Evolutionary conservation across 2,888 invertebrate genomes (phyloP), one percentile per base, ranked within the genome.

Genomic region (Watsonalla cultraria): DNA sequence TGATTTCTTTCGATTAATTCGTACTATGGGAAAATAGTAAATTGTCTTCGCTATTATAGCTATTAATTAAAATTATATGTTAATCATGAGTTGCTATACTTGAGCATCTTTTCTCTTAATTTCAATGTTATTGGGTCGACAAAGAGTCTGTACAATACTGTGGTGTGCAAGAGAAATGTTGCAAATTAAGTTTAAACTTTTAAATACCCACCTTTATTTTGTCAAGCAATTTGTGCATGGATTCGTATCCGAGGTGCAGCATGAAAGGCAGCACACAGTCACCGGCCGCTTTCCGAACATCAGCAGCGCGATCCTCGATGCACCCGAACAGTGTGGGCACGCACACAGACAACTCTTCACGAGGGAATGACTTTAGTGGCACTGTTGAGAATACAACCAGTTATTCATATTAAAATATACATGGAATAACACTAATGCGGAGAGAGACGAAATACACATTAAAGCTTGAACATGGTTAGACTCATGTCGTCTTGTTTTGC

Each of bases 231-330:
- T 94, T 94, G 54, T 92, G 88, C 95, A 97, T 96, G 8, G 91
- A 70, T 51, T 96, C 96, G 71, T 95, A 98, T 0, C 98, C 96
- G 7, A 97, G 90, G 78, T 98, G 98, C 61, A 98, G 94, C 98
- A 98, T 98, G 68, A 97, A 94, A 5, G 98, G 98, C 47, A 98
- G 86, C 45, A 98, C 94, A 46, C 97, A 96, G 76, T 98, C 98
- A 53, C 95, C 95, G 0, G 98, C 95, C 71, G 95, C 96, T 78
- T 97, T 97, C 9, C 98, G 92, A 5, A 99, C 98, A 64, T 98
- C 98, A 0, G 94, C 95, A 75, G 95, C 97, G 54, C 99, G 93
- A 86, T 99, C 98, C 77, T 98, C 98, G 56, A 98, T 84, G 72
- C 97, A 96, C 45, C 93, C 92, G 83, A 94, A 97, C 53, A 99